Evolutionary conservation across 2,113 vertebrate genomes (phyloP), one percentile per base, ranked within the genome.

Genomic region (Spea multiplicata): DNA sequence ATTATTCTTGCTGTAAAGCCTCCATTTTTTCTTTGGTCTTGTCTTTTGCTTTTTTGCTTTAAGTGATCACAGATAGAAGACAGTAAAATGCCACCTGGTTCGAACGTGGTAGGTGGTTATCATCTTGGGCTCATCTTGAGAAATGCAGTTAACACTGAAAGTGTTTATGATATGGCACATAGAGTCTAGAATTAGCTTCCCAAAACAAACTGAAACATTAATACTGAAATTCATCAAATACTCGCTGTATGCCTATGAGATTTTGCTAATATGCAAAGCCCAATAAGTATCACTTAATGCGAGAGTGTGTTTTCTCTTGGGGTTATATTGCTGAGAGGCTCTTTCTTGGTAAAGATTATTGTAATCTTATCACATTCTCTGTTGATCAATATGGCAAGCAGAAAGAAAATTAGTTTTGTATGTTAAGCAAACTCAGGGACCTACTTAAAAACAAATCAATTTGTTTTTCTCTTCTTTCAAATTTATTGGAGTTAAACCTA

Each of bases 321-420:
- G 62, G 30, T 80, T 53, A 59, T 71, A 80, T 80, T 80, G 78
- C 78, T 61, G 64, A 17, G 62, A 67, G 65, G 53, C 71, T 52
- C 45, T 80, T 80, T 80, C 78, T 74, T 68, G 71, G 62, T 74
- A 80, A 80, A 80, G 78, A 80, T 80, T 80, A 80, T 80, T 80
- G 71, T 74, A 80, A 80, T 80, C 78, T 67, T 80, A 74, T 80
- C 78, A 80, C 78, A 80, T 80, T 80, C 78, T 80, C 52, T 74
- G 53, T 71, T 80, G 78, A 80, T 80, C 78, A 80, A 80, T 80
- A 80, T 80, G 57, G 78, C 78, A 68, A 73, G 78, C 71, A 80
- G 78, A 80, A 80, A 80, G 78, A 80, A 80, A 80, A 80, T 80
- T 52, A 80, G 78, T 80, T 80, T 80, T 73, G 71, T 80, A 80